A percentile compares a stretch with the other conserved stretches of the same genome.
These are phyloP conservation scores for Mystacides longicornis DNA, from an alignment of 2,888 invertebrate species.

Conservation along the genomic window DNA sequence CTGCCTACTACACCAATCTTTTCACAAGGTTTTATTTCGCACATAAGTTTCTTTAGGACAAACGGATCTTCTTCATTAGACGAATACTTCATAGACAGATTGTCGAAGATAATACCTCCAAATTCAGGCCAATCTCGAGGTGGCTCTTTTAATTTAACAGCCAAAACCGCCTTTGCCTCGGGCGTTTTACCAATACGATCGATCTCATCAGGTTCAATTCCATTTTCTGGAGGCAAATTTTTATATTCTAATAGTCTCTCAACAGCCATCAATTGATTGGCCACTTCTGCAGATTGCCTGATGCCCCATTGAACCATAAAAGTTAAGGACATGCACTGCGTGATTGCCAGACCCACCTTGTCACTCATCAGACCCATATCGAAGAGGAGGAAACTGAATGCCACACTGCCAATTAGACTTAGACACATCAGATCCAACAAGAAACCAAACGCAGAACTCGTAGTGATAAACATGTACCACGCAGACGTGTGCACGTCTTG, in stretches of 20 bases:
- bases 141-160: conserved; percentile 29
- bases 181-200: conserved; percentile 11
- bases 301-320: conserved; percentile 69
- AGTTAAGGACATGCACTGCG: conserved; percentile 54
- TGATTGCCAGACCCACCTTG: conserved; percentile 58
- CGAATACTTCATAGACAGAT: conserved; percentile 48
- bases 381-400: conserved; percentile 56
- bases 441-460: conserved; percentile 58
- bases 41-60: conserved; percentile 48
- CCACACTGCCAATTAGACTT: conserved; percentile 53
- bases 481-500: conserved; percentile 57
- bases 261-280: conserved; percentile 71
- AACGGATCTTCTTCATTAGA: conserved; percentile 36
- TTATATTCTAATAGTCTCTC: conserved; percentile 81
- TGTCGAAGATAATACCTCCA: conserved; percentile 43
- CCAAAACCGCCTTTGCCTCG: conserved; percentile 3
- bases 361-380: conserved; percentile 41
- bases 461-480: conserved; percentile 58
- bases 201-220: conserved; percentile 21
- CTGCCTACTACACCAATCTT: conserved; percentile 65
- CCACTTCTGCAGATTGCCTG: conserved; percentile 74
- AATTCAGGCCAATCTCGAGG: conserved; percentile 42
- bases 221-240: conserved; percentile 51
- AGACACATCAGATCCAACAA: conserved; percentile 59
- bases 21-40: conserved; percentile 43